Conservation (phyloP, 2,888 invertebrate species). For the Liodrosophila aerea region DNA sequence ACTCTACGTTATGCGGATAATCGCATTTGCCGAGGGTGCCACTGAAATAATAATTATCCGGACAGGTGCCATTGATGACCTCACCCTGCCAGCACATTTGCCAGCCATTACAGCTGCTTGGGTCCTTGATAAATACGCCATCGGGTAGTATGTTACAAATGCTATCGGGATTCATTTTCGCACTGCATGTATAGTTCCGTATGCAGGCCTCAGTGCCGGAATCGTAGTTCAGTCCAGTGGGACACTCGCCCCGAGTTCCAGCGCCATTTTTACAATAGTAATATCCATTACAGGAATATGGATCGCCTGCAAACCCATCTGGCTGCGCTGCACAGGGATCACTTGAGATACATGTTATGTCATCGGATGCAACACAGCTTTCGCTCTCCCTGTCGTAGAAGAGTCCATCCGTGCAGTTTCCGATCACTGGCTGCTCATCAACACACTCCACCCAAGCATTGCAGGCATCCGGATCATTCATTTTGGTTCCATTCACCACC, state of each 20-base stretch:
- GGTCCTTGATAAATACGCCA: slow-evolving; percentile 67
- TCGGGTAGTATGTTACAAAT: slow-evolving; percentile 78
- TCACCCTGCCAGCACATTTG: slow-evolving; percentile 64
- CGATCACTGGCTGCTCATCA: slow-evolving; percentile 56
- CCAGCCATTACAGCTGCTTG: slow-evolving; percentile 61
- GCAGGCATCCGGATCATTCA: slow-evolving; percentile 77
- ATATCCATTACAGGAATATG: slow-evolving; percentile 73
- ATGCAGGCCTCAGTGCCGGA: slow-evolving; percentile 65
- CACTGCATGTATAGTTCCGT: slow-evolving; percentile 58
- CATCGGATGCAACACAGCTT: slow-evolving; percentile 53
- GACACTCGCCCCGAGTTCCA: slow-evolving; percentile 62
- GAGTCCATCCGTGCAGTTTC: slow-evolving; percentile 57
- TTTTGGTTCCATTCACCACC: slow-evolving; percentile 67
- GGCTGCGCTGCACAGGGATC: slow-evolving; percentile 63
- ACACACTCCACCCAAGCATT: slow-evolving; percentile 73
- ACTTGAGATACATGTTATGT: slow-evolving; percentile 69
- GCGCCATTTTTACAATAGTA: slow-evolving; percentile 73
- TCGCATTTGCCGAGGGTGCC: slow-evolving; percentile 60
- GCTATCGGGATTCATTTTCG: slow-evolving; percentile 64
- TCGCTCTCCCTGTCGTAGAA: slow-evolving; percentile 67
- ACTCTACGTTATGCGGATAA: slow-evolving; percentile 61
- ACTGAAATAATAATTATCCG: slow-evolving; percentile 67
- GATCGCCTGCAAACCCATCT: slow-evolving; percentile 73
- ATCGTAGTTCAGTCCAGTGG: slow-evolving; percentile 65
- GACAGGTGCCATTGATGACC: slow-evolving; percentile 65